These are phyloP conservation scores for Rhinolophus ferrumequinum DNA, from an alignment of 2,113 vertebrate genomes.

Conservation along the genomic window DNA sequence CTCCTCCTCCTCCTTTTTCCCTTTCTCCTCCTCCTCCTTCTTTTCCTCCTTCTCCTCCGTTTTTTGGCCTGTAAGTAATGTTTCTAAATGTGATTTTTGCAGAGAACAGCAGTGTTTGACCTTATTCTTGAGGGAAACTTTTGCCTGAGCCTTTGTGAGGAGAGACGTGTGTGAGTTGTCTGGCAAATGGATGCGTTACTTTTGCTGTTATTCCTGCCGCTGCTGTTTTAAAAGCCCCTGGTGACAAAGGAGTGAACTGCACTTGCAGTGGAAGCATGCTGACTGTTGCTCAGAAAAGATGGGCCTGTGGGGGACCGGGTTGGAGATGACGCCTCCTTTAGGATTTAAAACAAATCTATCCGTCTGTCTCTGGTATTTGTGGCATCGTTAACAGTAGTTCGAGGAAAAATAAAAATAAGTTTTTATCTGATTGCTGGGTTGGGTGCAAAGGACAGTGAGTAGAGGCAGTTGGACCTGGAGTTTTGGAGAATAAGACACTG, in stretches of 20 bases:
- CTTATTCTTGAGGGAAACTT: conserved; percentile 55
- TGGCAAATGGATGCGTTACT: background rate
- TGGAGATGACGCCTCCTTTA: background rate
- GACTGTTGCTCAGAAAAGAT: background rate
- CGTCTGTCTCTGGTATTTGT: background rate
- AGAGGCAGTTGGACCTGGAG: background rate
- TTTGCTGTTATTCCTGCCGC: background rate
- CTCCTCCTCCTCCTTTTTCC: no score
- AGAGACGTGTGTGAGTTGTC: conserved; percentile 48
- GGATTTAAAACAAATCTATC: background rate
- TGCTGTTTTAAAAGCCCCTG: background rate
- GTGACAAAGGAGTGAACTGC: conserved; percentile 43
- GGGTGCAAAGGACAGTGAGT: background rate
- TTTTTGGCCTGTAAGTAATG: background rate
- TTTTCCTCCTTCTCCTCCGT: background rate
- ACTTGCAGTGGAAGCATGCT: background rate
- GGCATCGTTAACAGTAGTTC: background rate
- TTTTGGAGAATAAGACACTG: background rate
- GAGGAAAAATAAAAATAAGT: background rate
- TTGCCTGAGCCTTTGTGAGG: background rate
- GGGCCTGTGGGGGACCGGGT: background rate
- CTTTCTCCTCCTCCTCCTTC: no score
- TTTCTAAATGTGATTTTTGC: conserved; percentile 50
- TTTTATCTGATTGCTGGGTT: background rate
- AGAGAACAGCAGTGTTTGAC: background rate